phyloP scores from a whole-genome alignment of 2,888 invertebrate species.

The Meta bourneti region DNA sequence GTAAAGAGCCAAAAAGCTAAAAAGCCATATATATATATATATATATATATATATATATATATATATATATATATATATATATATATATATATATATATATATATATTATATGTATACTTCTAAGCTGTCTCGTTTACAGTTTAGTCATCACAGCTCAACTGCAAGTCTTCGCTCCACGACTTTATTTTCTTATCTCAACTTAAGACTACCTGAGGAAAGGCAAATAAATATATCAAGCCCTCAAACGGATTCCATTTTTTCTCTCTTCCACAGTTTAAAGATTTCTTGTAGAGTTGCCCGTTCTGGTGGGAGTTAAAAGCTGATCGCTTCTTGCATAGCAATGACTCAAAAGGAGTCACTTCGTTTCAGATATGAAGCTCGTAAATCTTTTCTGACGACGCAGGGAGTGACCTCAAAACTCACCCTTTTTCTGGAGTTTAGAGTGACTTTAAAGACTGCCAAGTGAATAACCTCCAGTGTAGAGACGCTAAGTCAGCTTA shows the following conservation, averaged over 20 bases:
- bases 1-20: too few relatives aligned
- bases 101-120: too few relatives aligned
- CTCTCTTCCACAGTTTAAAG: not conserved
- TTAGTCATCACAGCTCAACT: not conserved
- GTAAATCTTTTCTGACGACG: conserved; percentile 42
- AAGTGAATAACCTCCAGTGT: conserved; percentile 27
- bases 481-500: not conserved
- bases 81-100: too few relatives aligned
- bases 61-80: too few relatives aligned
- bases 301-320: conserved; percentile 25
- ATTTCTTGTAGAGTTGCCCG: conserved; percentile 19
- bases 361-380: conserved; percentile 11
- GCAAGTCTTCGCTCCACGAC: not conserved
- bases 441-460: conserved; percentile 6
- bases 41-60: too few relatives aligned
- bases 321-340: conserved; percentile 41
- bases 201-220: not conserved
- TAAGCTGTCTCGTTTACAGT: not conserved
- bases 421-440: conserved; percentile 6
- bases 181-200: not conserved
- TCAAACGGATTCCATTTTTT: conserved; percentile 11
- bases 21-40: too few relatives aligned
- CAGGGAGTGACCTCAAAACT: conserved; percentile 34
- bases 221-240: not conserved
- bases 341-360: conserved; percentile 46